A percentile compares a stretch with the other conserved stretches of the same genome.
phyloP scores from a whole-genome alignment of 2,888 invertebrate genomes.

The Caenorhabditis becei region DNA sequence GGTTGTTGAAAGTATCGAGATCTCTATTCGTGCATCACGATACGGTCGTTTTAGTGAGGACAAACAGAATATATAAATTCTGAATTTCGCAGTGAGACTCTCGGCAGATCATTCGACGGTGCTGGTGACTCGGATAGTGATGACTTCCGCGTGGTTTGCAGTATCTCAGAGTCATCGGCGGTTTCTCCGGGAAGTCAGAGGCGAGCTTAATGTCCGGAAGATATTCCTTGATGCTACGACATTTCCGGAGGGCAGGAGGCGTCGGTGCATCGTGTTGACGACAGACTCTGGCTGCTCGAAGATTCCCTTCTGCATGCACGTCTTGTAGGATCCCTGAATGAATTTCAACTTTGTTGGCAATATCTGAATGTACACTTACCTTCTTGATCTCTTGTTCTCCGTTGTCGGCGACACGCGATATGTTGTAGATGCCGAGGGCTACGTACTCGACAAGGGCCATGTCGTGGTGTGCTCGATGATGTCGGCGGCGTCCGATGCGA shows the following conservation, averaged over 20 bases:
- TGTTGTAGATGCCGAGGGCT: constrained; percentile 93
- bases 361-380: constrained; percentile 17
- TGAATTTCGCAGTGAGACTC: constrained; percentile 99
- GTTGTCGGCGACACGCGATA: constrained; percentile 89
- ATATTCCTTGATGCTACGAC: constrained; percentile 98
- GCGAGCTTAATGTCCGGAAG: constrained; percentile 97
- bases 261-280: constrained; percentile 98
- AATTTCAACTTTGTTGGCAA: neutral
- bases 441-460: constrained; percentile 94
- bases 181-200: constrained; percentile 94
- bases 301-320: constrained; percentile 99
- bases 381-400: constrained; percentile 94
- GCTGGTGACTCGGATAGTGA: constrained; percentile 98
- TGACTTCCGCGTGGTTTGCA: constrained; percentile 97
- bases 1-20: constrained; percentile 90
- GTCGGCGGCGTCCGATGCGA: constrained; percentile 97
- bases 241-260: constrained; percentile 85
- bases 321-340: constrained; percentile 90
- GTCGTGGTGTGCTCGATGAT: constrained; percentile 96
- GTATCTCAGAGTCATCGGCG: constrained; percentile 85
- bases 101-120: constrained; percentile 97
- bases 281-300: constrained; percentile 99
- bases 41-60: constrained; percentile 96
- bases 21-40: constrained; percentile 92
- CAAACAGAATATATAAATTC: constrained; percentile 98